Base-by-base conservation (phyloP, 2,888 invertebrate species). In the Actias luna region DNA sequence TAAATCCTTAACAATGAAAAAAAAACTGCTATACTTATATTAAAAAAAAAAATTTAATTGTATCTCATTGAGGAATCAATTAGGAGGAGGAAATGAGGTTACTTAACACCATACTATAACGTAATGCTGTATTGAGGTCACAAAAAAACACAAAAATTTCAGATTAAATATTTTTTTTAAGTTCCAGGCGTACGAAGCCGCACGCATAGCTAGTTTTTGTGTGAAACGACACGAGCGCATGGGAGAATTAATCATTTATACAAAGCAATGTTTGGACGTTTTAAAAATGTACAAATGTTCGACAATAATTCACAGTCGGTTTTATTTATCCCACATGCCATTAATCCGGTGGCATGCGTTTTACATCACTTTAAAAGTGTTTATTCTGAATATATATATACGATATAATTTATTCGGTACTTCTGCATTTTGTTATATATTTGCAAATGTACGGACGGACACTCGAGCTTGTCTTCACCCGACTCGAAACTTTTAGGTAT, bases 181-280 rank as follows among this genome's bases (percentile, higher is more conserved):
- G n/a, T n/a, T n/a, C n/a, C n/a, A n/a, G n/a, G n/a, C n/a, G n/a
- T n/a, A n/a, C n/a, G n/a, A n/a, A n/a, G n/a, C n/a, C n/a, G n/a
- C n/a, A n/a, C n/a, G n/a, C n/a, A n/a, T n/a, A n/a, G n/a, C n/a
- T n/a, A n/a, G n/a, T n/a, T n/a, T n/a, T n/a, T n/a, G n/a, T n/a
- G n/a, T n/a, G 25, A 50, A 50, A 50, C 10, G 22, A 25, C 22
- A 25, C 46, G 46, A 50, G 22, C 29, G n/a, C 16, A 27, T 5
- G 55, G 29, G 29, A 16, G 14, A 27, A n/a, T 55, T 29, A 55
- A 29, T 29, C 8, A 55, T 18, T 16, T 29, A 55, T 16, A 55
- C 29, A 29, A 55, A 55, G 55, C 55, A 55, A 55, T 55, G 55
- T 55, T 55, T 55, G 55, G 55, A 55, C 55, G 55, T 55, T 27